These are phyloP conservation scores for Ceratina australensis DNA, from an alignment of 1,140 invertebrate species.

Conservation along the genomic window DNA sequence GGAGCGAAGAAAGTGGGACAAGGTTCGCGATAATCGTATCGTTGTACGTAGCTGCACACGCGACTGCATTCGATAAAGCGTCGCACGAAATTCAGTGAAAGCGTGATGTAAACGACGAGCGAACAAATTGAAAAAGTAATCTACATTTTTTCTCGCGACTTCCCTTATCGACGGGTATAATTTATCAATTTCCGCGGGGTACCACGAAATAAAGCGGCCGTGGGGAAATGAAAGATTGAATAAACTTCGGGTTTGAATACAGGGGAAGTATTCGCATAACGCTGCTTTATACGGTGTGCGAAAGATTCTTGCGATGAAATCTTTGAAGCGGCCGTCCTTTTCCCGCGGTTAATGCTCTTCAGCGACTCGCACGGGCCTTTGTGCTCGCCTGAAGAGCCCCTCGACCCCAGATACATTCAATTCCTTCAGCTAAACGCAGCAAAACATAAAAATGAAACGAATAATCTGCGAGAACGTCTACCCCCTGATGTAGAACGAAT, in stretches of 20 bases:
- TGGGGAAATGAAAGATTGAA: too few relatives aligned
- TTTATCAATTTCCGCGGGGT: too few relatives aligned
- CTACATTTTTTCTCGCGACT: too few relatives aligned
- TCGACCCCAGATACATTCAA: neutral
- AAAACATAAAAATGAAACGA: neutral
- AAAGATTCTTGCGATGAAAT: constrained; percentile 3
- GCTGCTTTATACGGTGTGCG: neutral
- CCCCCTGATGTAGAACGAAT: too few relatives aligned
- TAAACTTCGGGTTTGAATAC: neutral
- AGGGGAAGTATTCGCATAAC: neutral
- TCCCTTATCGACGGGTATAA: too few relatives aligned
- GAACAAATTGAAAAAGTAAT: neutral
- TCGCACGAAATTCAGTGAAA: neutral
- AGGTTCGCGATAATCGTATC: constrained; percentile 61
- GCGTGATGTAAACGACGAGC: too few relatives aligned
- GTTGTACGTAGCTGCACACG: constrained; percentile 25
- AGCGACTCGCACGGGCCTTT: neutral
- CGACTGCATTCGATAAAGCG: constrained; percentile 22
- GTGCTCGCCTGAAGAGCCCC: neutral
- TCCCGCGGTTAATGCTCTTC: neutral
- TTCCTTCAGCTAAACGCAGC: neutral
- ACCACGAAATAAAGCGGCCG: too few relatives aligned
- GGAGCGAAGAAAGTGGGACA: constrained; percentile 51
- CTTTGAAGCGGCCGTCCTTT: neutral
- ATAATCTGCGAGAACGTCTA: too few relatives aligned